phyloP scores from a whole-genome alignment of 1,140 invertebrate species.

The Drosophila kohkoa region DNA sequence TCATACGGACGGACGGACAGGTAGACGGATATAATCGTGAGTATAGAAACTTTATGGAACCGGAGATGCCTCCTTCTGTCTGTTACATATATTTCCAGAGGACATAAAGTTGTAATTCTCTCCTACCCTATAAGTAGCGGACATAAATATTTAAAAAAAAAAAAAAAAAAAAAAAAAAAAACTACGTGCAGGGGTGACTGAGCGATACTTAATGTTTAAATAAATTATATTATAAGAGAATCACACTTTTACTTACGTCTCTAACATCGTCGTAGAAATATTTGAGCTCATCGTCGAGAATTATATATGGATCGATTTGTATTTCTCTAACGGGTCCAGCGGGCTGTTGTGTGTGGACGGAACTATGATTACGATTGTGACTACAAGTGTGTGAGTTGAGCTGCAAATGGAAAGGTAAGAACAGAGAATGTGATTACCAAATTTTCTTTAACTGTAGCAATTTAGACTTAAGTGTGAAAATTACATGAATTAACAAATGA shows the following conservation, averaged over 20 bases:
- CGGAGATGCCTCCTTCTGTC: too few relatives aligned
- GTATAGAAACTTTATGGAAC: too few relatives aligned
- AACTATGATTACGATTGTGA: constrained; percentile 85
- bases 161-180: too few relatives aligned
- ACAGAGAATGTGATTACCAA: constrained; percentile 28
- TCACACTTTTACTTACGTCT: constrained; percentile 87
- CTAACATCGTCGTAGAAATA: constrained; percentile 92
- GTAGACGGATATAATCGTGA: too few relatives aligned
- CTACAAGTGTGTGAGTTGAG: constrained; percentile 61
- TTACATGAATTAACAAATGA: constrained; percentile 47
- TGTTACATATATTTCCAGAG: too few relatives aligned
- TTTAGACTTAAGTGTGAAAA: constrained; percentile 72
- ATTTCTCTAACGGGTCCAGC: constrained; percentile 91
- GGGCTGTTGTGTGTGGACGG: constrained; percentile 89
- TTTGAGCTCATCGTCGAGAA: constrained; percentile 93
- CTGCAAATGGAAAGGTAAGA: constrained; percentile 43
- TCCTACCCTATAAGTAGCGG: too few relatives aligned
- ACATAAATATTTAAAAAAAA: too few relatives aligned
- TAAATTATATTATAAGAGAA: too few relatives aligned
- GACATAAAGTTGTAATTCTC: too few relatives aligned
- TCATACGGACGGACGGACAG: neutral
- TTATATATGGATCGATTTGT: constrained; percentile 93
- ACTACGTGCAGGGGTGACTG: too few relatives aligned
- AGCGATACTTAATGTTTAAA: too few relatives aligned
- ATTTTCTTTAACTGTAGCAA: constrained; percentile 52